Evolutionary conservation across 2,888 invertebrate species (phyloP).

Genomic region (Aspidiotus destructor): DNA sequence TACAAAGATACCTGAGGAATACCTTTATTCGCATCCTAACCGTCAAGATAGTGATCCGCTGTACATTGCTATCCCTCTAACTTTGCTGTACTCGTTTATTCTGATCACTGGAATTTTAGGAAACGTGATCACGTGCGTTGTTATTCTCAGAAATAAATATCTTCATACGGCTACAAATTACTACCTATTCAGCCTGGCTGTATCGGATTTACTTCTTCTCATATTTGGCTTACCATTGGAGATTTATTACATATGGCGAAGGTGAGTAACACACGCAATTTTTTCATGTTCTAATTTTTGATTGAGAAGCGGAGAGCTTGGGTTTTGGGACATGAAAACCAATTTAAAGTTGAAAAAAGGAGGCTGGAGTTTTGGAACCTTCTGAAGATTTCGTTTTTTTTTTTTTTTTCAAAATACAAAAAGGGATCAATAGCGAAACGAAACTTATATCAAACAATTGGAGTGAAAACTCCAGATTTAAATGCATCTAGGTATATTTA

Average conservation of each 20-base stretch:
- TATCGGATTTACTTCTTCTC: conserved; percentile 69
- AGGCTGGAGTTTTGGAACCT: too few relatives aligned
- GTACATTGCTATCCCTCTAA: conserved; percentile 60
- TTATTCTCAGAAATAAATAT: conserved; percentile 68
- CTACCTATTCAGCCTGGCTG: conserved; percentile 72
- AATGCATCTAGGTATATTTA: too few relatives aligned
- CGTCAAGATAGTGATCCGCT: conserved; percentile 46
- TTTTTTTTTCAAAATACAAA: too few relatives aligned
- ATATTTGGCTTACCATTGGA: conserved; percentile 74
- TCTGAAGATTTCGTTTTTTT: too few relatives aligned
- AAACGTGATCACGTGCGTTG: conserved; percentile 73
- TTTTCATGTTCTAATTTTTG: background rate
- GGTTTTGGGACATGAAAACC: too few relatives aligned
- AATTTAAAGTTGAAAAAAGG: too few relatives aligned
- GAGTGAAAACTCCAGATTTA: too few relatives aligned
- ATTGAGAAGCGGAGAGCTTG: too few relatives aligned
- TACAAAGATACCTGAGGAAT: too few relatives aligned
- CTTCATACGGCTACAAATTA: conserved; percentile 76
- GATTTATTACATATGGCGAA: conserved; percentile 66
- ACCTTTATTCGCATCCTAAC: background rate
- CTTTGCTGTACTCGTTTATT: conserved; percentile 64
- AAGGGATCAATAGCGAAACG: too few relatives aligned
- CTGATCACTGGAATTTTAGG: conserved; percentile 70
- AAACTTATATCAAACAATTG: too few relatives aligned
- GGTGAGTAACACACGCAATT: conserved; percentile 40